A percentile compares a stretch with the other conserved stretches of the same genome.
These are phyloP conservation scores for Heliconius sara DNA, from an alignment of 2,888 invertebrate genomes.

Conservation along the genomic window DNA sequence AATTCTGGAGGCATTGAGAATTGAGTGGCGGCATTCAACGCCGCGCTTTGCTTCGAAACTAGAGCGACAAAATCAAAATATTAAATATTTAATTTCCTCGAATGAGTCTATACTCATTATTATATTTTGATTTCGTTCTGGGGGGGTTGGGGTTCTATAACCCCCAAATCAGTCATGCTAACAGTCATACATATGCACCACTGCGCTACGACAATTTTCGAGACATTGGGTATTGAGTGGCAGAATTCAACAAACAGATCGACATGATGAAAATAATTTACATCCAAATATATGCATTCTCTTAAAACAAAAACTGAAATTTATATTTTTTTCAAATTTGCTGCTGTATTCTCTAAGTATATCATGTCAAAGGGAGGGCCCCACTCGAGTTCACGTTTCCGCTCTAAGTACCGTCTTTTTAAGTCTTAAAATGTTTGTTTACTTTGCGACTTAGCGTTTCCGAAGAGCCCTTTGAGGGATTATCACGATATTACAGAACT, in stretches of 20 bases:
- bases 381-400: conserved; percentile 46
- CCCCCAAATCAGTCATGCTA: fast-evolving
- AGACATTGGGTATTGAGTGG: too few relatives aligned
- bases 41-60: too few relatives aligned
- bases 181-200: too few relatives aligned
- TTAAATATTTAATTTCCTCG: too few relatives aligned
- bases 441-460: conserved; percentile 46
- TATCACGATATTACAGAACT: conserved; percentile 43
- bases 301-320: neutral
- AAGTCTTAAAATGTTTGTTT: conserved; percentile 50
- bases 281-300: neutral
- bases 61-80: too few relatives aligned
- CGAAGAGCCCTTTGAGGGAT: conserved; percentile 47
- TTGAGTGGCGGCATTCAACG: too few relatives aligned
- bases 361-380: conserved; percentile 45
- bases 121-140: too few relatives aligned
- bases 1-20: too few relatives aligned
- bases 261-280: neutral
- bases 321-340: neutral
- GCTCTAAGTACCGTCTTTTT: conserved; percentile 47
- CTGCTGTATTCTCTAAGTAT: conserved; percentile 29
- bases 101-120: too few relatives aligned
- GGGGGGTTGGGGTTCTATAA: too few relatives aligned
- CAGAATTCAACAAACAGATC: too few relatives aligned
- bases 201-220: too few relatives aligned